phyloP scores from a whole-genome alignment of 2,888 invertebrate genomes.

The Steinernema carpocapsae region DNA sequence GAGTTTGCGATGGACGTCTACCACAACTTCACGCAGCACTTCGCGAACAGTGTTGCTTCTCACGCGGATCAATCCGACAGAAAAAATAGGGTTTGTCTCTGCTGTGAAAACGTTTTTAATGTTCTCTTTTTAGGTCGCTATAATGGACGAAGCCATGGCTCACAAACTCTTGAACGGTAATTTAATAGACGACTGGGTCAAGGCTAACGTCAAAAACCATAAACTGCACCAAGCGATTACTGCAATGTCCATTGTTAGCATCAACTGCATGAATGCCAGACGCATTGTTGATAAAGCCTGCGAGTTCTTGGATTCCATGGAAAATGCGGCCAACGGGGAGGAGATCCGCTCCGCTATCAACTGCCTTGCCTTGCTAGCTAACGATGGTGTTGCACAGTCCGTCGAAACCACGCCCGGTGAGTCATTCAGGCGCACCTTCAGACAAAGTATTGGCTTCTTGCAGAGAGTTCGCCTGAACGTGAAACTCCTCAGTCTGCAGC shows the following conservation, averaged over 20 bases:
- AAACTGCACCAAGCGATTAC: constrained; percentile 39
- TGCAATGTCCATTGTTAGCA: constrained; percentile 46
- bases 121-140: constrained; percentile 11
- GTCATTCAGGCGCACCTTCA: background rate
- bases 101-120: background rate
- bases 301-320: constrained; percentile 44
- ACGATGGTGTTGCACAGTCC: constrained; percentile 4
- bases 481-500: background rate
- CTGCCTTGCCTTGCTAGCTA: constrained; percentile 11
- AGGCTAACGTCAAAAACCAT: constrained; percentile 34
- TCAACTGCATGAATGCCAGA: constrained; percentile 50
- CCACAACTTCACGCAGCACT: constrained; percentile 34
- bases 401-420: constrained; percentile 10
- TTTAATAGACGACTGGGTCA: constrained; percentile 45
- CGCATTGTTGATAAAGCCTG: constrained; percentile 42
- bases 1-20: constrained; percentile 44
- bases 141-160: constrained; percentile 7
- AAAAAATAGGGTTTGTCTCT: constrained; percentile 9
- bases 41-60: constrained; percentile 23
- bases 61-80: background rate
- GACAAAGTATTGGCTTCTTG: background rate
- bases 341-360: constrained; percentile 37
- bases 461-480: constrained; percentile 24
- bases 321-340: constrained; percentile 40
- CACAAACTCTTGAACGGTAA: constrained; percentile 32